Conservation (phyloP, 2,797 vertebrate species). For the Nyctalus aviator region DNA sequence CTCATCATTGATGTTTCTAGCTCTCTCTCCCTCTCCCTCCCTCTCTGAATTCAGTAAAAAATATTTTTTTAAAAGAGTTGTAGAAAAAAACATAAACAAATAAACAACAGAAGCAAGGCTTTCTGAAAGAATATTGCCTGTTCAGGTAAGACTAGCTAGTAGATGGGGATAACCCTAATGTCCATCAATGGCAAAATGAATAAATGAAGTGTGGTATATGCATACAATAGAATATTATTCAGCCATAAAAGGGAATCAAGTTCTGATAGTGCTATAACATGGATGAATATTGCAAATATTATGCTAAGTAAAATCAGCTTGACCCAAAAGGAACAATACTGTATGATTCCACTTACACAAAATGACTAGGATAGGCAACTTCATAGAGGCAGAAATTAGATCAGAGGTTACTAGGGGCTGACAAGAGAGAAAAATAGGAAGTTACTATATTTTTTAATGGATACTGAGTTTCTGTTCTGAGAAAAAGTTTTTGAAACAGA, state of each 20-base stretch:
- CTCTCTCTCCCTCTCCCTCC: too few species aligned
- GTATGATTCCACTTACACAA: neutral
- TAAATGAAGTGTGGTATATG: neutral
- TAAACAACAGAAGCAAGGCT: neutral
- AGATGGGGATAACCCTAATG: neutral
- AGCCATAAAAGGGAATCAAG: neutral
- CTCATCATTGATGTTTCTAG: too few species aligned
- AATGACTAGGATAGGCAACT: neutral
- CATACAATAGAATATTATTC: neutral
- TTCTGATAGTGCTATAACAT: neutral
- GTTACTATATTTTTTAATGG: neutral
- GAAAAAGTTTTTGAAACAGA: slow-evolving; percentile 11
- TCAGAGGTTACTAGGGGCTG: neutral
- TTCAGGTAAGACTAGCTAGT: neutral
- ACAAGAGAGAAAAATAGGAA: neutral
- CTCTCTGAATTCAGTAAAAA: too few species aligned
- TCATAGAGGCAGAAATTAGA: neutral
- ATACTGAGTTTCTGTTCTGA: neutral
- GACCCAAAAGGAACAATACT: neutral
- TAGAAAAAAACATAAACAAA: neutral
- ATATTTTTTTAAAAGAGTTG: neutral
- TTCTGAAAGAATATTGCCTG: neutral
- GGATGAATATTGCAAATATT: neutral
- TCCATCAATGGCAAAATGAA: neutral
- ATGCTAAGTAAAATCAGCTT: neutral